These are phyloP conservation scores for Calypte anna DNA, from an alignment of 2,113 vertebrate genomes.

Conservation along the genomic window DNA sequence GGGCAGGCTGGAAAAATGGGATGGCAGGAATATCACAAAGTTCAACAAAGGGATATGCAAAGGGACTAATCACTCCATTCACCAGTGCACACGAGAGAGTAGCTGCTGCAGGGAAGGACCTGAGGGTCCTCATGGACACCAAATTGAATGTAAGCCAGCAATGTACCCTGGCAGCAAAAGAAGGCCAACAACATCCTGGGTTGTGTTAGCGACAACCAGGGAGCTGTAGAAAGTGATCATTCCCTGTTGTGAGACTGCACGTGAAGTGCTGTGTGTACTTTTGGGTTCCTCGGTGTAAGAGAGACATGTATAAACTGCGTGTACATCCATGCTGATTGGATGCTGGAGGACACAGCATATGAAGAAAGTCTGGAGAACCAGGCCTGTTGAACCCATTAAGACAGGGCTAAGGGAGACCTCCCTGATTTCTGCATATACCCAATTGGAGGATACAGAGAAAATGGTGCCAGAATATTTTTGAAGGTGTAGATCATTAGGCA, in stretches of 20 bases:
- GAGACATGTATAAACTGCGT: not conserved
- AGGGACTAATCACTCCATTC: not conserved
- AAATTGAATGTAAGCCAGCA: not conserved
- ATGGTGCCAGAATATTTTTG: not conserved
- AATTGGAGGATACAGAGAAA: not conserved
- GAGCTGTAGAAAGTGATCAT: not conserved
- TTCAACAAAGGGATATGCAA: not conserved
- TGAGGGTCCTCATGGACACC: not conserved
- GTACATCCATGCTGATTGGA: not conserved
- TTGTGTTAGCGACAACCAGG: not conserved
- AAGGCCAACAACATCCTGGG: not conserved
- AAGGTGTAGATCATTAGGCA: not conserved
- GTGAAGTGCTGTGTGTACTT: not conserved
- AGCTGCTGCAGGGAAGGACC: not conserved
- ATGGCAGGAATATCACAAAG: not conserved
- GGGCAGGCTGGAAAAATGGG: not conserved
- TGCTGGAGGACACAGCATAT: accelerated
- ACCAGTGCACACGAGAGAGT: not conserved
- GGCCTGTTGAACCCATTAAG: not conserved
- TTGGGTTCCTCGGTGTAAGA: not conserved
- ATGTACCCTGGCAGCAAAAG: not conserved
- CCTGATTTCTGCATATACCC: not conserved
- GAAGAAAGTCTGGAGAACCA: not conserved
- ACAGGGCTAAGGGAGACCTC: not conserved
- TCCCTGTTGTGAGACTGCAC: not conserved